Evolutionary conservation across 1,140 invertebrate species (phyloP), one percentile per base, ranked within the genome.

Genomic region (Fopius arisanus): DNA sequence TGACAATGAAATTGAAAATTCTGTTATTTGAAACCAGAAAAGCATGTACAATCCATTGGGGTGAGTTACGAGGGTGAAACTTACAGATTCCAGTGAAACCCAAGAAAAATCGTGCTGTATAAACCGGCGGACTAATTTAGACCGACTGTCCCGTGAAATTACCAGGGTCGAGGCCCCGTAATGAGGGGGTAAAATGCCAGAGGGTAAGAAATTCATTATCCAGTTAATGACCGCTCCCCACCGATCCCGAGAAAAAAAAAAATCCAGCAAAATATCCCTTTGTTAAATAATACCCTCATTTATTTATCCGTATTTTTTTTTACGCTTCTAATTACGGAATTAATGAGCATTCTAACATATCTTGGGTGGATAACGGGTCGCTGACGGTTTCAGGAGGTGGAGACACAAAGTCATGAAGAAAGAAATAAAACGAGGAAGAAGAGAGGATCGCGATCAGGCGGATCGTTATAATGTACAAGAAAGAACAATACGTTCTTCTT

Each of bases 141-240:
- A 82, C 70, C 79, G 83, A 84, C 83, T 85, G 81, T 85, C 82
- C 82, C 79, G 80, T 81, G 75, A 87, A 87, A 87, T 87, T 83
- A 82, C 80, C 69, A 73, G 80, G 78, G 70, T 79, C 75, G 29
- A 71, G 70, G 70, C 48, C 21, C 63, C 19, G 79, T 86, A 87
- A 87, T 86, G 84, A 86, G 81, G 81, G 83, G 82, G 81, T 83
- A 81, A 82, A 14, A 80, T 78, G 78, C 69, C 67, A 59, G 75
- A 79, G 81, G 80, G 74, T 75, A 72, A 78, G 70, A 59, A 77
- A 77, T 81, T 79, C 78, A 82, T 80, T 81, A 75, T 33, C 71
- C 73, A 59, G 54, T 59, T 59, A 59, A 59, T 59, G 21, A 59
- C 54, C 23, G 54, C 23, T 59, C 54, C 19, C 43, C n/a, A 41